phyloP scores from a whole-genome alignment of 2,888 invertebrate genomes.

The Euclidia mi region DNA sequence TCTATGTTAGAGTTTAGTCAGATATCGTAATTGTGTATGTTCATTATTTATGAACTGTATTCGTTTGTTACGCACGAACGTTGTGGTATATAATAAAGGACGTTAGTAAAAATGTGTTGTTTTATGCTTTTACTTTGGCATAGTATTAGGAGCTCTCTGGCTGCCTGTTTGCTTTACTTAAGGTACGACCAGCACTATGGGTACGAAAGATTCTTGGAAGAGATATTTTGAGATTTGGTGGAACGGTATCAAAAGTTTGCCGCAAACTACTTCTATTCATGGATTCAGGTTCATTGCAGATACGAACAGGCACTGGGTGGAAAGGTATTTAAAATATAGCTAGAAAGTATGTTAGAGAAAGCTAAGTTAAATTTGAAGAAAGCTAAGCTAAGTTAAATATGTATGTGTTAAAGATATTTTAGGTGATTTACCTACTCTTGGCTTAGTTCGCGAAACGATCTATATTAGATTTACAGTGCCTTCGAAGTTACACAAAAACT shows the following conservation, averaged over 20 bases:
- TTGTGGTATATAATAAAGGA: conserved; percentile 39
- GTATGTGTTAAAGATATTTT: too few species aligned
- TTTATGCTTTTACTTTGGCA: conserved; percentile 16
- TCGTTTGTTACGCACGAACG: conserved; percentile 47
- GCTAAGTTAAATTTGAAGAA: too few species aligned
- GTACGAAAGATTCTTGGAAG: conserved; percentile 62
- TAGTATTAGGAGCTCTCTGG: too few species aligned
- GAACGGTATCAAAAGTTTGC: conserved; percentile 83
- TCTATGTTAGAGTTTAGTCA: conserved; percentile 53
- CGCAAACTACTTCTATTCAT: conserved; percentile 90
- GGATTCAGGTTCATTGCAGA: conserved; percentile 92
- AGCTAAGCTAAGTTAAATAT: too few species aligned
- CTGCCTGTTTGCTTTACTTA: too few species aligned
- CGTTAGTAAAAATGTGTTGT: background rate
- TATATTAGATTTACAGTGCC: too few species aligned
- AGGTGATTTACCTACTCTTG: too few species aligned
- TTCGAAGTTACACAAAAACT: too few species aligned
- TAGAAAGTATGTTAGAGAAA: too few species aligned
- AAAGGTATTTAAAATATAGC: conserved; percentile 81
- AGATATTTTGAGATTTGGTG: conserved; percentile 83
- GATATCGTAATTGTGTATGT: conserved; percentile 32
- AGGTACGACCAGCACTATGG: conserved; percentile 58
- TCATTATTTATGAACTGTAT: conserved; percentile 45
- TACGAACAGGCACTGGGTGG: conserved; percentile 91
- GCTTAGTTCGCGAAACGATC: too few species aligned